Base-by-base conservation (phyloP, 1,140 invertebrate genomes). In the Drosophila nigromelanica region DNA sequence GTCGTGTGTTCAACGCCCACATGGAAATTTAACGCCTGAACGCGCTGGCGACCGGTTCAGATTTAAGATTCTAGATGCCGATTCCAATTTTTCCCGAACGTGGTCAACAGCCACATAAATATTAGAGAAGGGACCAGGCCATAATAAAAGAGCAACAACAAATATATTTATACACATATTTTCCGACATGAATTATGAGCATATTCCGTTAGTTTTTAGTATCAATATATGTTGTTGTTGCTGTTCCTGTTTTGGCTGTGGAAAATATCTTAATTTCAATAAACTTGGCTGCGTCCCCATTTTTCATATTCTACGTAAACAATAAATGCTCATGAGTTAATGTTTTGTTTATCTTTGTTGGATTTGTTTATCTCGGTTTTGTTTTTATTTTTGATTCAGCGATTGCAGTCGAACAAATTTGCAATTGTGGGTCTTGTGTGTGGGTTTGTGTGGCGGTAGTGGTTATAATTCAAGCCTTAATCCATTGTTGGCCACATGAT, bases 11-110 rank as follows among this genome's bases (percentile, higher is more conserved):
- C n/a, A 12, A 73, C 73, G 70, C 74, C 82, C 78, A 86, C 78
- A 81, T 85, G 82, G 74, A 87, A 85, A 87, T 81, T 85, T 81
- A 78, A 87, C 82, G 81, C 82, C 78, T 78, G 61, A 85, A 81
- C 73, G 79, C 81, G 82, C 75, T 77, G 55, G 48, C 70, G 45
- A 73, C 70, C 70, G 70, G 70, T 73, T 73, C 63, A 52, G 62
- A 67, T 70, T 47, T 42, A 18, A 64, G 60, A 73, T 54, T 67
- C 55, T 60, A 56, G 69, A 66, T 66, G 33, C 48, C 56, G 55
- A 59, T 68, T 18, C 42, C 40, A 45, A 50, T 58, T 45, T 85
- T 51, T 48, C 54, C 67, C 30, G 48, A 71, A 54, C 71, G 71
- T 73, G 71, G 64, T 68, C 70, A 59, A 61, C 63, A 67, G 24